phyloP scores from a whole-genome alignment of 2,888 invertebrate species.

The Pseudococcus jackbeardsleyi region DNA sequence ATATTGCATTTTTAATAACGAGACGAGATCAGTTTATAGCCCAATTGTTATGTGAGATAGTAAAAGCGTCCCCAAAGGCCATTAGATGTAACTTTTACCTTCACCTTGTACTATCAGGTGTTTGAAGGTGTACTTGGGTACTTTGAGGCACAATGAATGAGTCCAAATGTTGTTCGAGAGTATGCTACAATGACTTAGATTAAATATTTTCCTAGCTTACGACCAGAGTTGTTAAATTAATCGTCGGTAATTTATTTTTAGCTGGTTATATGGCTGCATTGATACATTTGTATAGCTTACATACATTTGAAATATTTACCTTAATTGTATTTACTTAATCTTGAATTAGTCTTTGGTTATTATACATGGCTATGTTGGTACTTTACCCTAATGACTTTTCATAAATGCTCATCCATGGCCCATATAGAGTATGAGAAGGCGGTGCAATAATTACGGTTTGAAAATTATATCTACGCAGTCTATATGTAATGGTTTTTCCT shows the following conservation, averaged over 20 bases:
- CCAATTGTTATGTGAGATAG: neutral
- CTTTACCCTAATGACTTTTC: slow-evolving; percentile 32
- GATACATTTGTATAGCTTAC: slow-evolving; percentile 17
- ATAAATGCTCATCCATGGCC: slow-evolving; percentile 29
- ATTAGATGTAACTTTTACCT: neutral
- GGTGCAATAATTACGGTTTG: slow-evolving; percentile 37
- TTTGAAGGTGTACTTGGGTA: neutral
- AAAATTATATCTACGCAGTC: slow-evolving; percentile 42
- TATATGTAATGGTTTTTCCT: slow-evolving; percentile 55
- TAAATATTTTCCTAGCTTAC: slow-evolving; percentile 27
- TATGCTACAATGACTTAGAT: neutral
- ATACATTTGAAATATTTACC: slow-evolving; percentile 43
- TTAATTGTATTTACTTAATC: slow-evolving; percentile 60
- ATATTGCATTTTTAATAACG: slow-evolving; percentile 14
- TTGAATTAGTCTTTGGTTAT: slow-evolving; percentile 59
- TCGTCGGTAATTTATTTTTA: slow-evolving; percentile 50
- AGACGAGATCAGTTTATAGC: neutral
- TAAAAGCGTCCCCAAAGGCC: slow-evolving; percentile 47
- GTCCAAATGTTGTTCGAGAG: neutral
- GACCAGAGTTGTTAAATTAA: slow-evolving; percentile 34
- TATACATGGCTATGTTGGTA: neutral
- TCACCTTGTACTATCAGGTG: neutral
- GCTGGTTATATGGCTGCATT: slow-evolving; percentile 46
- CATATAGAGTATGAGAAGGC: neutral
- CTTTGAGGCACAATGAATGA: slow-evolving; percentile 15